Percentiles rank a stretch among this genome's conserved stretches.
These are phyloP conservation scores for Acanthosepion esculentum DNA, from an alignment of 2,888 invertebrate species.

Conservation along the genomic window DNA sequence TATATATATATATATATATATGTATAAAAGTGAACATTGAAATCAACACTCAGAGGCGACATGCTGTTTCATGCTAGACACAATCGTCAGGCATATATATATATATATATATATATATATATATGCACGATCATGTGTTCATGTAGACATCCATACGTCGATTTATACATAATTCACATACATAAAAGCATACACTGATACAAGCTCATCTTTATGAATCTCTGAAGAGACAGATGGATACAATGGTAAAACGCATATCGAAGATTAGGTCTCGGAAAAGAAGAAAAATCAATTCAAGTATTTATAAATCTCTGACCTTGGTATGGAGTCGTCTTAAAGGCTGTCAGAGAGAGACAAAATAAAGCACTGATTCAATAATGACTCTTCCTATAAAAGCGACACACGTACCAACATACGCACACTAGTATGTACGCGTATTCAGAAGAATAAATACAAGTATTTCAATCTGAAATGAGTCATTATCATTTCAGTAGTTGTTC, in stretches of 20 bases:
- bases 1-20: conserved; percentile 19
- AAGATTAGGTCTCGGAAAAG: neutral
- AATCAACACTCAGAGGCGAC: no score
- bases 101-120: conserved; percentile 37
- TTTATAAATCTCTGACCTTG: no score
- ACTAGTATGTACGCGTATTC: no score
- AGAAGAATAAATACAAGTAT: no score
- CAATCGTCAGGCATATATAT: neutral
- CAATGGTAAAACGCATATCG: neutral
- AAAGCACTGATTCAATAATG: no score
- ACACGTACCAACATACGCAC: no score
- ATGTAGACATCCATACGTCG: neutral
- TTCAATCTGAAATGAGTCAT: no score
- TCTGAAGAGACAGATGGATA: neutral
- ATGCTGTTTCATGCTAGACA: no score
- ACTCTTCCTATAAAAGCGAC: no score
- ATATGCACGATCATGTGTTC: neutral
- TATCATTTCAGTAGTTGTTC: no score
- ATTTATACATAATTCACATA: neutral
- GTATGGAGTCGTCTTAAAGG: no score
- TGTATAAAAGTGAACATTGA: neutral
- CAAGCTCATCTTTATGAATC: neutral
- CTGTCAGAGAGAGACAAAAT: no score
- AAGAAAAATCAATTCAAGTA: neutral
- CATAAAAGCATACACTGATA: neutral